Evolutionary conservation across 2,113 vertebrate genomes (phyloP).

Genomic region (Podocnemis expansa): DNA sequence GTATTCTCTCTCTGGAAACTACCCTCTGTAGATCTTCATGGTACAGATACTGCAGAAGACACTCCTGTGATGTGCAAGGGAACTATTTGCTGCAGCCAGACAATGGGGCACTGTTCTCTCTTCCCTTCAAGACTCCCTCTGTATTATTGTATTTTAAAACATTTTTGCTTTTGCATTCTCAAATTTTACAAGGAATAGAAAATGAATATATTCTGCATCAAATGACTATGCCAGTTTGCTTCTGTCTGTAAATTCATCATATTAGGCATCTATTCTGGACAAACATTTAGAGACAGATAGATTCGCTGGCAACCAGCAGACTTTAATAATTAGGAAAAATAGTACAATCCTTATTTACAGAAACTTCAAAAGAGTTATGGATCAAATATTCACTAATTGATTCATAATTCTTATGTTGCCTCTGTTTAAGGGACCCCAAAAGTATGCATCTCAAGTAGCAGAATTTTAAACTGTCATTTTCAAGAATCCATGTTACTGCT

Average conservation of each 20-base stretch:
- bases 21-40: background rate
- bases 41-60: background rate
- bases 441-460: background rate
- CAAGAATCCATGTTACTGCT: background rate
- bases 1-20: background rate
- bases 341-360: background rate
- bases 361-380: slow-evolving; percentile 23
- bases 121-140: background rate
- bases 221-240: background rate
- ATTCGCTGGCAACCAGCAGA: background rate
- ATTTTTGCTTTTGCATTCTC: slow-evolving; percentile 9
- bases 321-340: background rate
- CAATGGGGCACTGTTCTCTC: background rate
- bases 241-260: background rate
- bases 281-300: background rate
- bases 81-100: background rate
- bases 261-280: background rate
- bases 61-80: background rate
- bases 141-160: background rate
- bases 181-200: background rate
- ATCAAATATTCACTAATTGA: slow-evolving; percentile 10
- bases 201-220: background rate
- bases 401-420: background rate
- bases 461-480: background rate
- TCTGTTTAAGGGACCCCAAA: background rate